Conservation (phyloP, 30 jellyfish, hydroid and myxozoan genomes). For the Cassiopea andromeda region DNA sequence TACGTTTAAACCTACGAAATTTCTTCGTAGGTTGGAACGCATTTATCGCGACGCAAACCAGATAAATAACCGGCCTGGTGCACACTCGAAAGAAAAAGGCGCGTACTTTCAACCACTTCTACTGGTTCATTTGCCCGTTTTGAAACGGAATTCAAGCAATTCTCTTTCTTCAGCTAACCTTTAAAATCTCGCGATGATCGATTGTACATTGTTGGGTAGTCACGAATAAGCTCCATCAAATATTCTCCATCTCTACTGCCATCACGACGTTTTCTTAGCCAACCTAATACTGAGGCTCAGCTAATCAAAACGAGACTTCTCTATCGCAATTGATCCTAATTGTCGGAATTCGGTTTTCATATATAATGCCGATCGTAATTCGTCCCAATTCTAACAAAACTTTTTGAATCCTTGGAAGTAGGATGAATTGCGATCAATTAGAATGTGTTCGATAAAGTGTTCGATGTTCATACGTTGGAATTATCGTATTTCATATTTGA, state of each 20-base stretch:
- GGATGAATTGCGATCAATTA: constrained; percentile 10
- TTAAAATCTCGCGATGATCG: constrained; percentile 27
- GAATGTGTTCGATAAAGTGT: constrained; percentile 23
- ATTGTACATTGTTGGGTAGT: constrained; percentile 26
- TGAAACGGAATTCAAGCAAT: constrained; percentile 26
- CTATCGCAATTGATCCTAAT: neutral
- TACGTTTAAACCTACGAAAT: no score
- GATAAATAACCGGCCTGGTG: no score
- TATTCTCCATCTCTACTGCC: neutral
- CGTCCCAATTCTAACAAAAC: constrained; percentile 10
- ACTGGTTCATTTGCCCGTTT: neutral
- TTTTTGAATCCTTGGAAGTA: constrained; percentile 15
- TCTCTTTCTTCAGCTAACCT: constrained; percentile 11
- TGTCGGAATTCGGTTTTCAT: constrained; percentile 20
- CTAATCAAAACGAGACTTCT: constrained; percentile 1
- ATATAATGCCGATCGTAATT: constrained; percentile 8
- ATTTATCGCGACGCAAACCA: no score
- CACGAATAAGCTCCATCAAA: constrained; percentile 19
- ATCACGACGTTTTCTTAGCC: neutral
- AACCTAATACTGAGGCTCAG: neutral
- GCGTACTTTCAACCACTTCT: neutral
- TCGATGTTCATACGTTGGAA: constrained; percentile 42
- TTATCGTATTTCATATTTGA: constrained; percentile 39
- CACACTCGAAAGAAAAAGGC: no score
- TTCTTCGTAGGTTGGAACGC: no score